phyloP scores from a whole-genome alignment of 2,797 vertebrate genomes.

The Vultur gryphus region DNA sequence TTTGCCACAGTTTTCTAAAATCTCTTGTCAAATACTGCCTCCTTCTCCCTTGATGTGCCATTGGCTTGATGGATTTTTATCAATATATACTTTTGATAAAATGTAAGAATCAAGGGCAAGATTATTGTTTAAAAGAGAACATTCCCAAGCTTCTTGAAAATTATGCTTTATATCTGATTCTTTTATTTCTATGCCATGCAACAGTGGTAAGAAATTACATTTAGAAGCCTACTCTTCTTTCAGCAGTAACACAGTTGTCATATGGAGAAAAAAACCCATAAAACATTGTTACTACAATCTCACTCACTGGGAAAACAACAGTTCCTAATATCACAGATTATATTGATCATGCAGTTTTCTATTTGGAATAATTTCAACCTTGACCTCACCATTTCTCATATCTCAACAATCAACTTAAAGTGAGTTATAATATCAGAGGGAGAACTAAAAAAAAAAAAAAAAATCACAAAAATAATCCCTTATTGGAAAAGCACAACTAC shows the following conservation, averaged over 20 bases:
- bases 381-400: background rate
- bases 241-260: background rate
- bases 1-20: background rate
- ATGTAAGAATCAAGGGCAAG: background rate
- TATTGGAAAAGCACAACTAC: constrained; percentile 20
- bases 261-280: background rate
- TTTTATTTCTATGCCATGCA: background rate
- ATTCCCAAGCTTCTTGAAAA: background rate
- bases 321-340: background rate
- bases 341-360: background rate
- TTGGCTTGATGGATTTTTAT: background rate
- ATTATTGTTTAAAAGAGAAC: background rate
- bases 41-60: background rate
- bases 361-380: background rate
- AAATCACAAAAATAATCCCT: background rate
- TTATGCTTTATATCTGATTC: background rate
- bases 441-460: background rate
- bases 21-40: too few species aligned
- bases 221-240: background rate
- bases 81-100: background rate
- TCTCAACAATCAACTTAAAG: background rate
- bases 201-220: background rate
- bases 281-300: background rate
- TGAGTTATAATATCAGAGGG: background rate
- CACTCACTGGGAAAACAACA: background rate